phyloP scores from a whole-genome alignment of 2,113 vertebrate species.

The Pomatostomus ruficeps region DNA sequence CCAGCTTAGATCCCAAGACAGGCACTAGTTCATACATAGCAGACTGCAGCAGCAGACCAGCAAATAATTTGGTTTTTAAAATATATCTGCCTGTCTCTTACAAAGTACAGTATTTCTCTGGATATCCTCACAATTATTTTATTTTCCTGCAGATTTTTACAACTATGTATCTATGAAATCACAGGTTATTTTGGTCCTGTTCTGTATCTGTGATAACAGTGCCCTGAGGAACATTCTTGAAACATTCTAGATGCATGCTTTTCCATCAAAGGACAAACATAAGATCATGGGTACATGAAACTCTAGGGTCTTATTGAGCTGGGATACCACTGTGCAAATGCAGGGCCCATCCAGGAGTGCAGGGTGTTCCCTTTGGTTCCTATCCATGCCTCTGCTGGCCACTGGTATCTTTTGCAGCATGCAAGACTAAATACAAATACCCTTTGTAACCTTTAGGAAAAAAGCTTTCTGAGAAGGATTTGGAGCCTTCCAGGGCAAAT shows the following conservation, averaged over 20 bases:
- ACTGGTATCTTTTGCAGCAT: neutral
- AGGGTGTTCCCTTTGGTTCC: neutral
- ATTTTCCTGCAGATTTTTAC: neutral
- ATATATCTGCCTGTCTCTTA: neutral
- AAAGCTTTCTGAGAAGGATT: neutral
- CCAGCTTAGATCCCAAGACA: neutral
- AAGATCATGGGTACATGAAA: neutral
- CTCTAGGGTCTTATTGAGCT: neutral
- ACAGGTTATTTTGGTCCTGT: neutral
- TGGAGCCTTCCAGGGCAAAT: neutral
- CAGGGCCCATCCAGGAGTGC: neutral
- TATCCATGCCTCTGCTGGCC: neutral
- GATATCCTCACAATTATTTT: neutral
- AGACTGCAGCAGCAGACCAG: neutral
- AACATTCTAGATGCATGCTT: accelerated
- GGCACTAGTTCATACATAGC: neutral
- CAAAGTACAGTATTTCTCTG: neutral
- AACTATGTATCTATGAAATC: neutral
- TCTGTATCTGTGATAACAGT: neutral
- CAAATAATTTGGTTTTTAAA: neutral
- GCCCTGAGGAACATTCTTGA: neutral
- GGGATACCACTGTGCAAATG: neutral
- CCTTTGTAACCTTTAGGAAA: neutral
- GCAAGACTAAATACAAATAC: neutral
- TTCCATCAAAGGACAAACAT: neutral